Conservation (phyloP, 2,888 invertebrate species). For the Junonia oenone region DNA sequence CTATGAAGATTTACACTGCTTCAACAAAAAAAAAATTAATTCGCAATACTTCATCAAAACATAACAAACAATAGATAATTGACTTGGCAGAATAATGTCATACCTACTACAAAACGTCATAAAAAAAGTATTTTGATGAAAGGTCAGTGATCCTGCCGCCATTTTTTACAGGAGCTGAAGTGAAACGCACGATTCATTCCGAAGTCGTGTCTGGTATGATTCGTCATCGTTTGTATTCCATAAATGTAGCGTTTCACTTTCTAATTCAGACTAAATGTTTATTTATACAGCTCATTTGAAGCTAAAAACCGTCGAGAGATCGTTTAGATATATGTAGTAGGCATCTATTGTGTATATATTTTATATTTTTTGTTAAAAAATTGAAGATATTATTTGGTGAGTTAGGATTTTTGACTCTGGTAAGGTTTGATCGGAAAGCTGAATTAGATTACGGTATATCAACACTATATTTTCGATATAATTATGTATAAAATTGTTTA, state of each 20-base stretch:
- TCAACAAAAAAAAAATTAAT: background rate
- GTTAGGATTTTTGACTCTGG: too few species aligned
- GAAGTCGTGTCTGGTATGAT: slow-evolving; percentile 21
- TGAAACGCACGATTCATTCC: slow-evolving; percentile 38
- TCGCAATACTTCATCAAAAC: background rate
- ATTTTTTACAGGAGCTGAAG: slow-evolving; percentile 27
- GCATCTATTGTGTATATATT: background rate
- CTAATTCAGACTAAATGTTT: slow-evolving; percentile 30
- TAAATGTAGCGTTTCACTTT: slow-evolving; percentile 33
- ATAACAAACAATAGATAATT: too few species aligned
- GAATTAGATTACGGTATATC: too few species aligned
- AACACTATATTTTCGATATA: too few species aligned
- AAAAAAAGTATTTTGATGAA: background rate
- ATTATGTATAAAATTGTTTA: too few species aligned
- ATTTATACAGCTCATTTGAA: slow-evolving; percentile 3
- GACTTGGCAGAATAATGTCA: background rate
- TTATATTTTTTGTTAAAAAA: background rate
- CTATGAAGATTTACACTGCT: too few species aligned
- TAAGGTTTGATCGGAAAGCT: too few species aligned
- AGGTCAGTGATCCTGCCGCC: slow-evolving; percentile 12
- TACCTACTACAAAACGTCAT: background rate
- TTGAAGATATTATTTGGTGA: too few species aligned
- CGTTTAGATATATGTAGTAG: too few species aligned
- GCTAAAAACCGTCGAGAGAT: background rate
- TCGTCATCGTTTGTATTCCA: slow-evolving; percentile 43